phyloP scores from a whole-genome alignment of 2,888 invertebrate genomes.

The Coecobrya sp. region DNA sequence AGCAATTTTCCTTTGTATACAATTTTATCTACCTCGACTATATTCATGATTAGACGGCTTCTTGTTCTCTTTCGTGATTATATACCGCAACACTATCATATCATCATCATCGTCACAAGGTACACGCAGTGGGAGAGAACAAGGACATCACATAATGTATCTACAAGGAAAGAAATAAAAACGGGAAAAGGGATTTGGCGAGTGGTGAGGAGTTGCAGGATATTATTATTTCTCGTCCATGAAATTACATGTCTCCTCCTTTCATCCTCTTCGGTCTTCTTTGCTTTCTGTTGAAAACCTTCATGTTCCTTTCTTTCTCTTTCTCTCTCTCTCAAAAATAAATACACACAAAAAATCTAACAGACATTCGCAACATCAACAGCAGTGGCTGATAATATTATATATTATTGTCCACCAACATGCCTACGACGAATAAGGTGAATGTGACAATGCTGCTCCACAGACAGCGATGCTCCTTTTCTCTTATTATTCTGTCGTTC shows the following conservation, averaged over 20 bases:
- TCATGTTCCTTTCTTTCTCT: background rate
- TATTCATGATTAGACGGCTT: background rate
- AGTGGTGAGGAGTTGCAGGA: conserved; percentile 56
- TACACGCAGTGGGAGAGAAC: background rate
- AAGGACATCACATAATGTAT: background rate
- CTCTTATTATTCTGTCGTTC: conserved; percentile 5
- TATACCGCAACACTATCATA: background rate
- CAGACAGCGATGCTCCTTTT: background rate
- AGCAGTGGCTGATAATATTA: background rate
- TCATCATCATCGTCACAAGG: background rate
- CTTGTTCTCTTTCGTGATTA: background rate
- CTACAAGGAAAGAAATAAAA: conserved; percentile 32
- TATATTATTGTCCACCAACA: conserved; percentile 28
- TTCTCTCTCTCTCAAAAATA: conserved; percentile 1
- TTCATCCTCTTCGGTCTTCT: background rate
- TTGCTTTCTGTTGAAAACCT: background rate
- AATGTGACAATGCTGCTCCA: background rate
- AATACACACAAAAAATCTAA: background rate
- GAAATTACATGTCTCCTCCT: conserved; percentile 63
- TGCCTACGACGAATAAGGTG: conserved; percentile 38
- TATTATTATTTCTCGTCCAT: conserved; percentile 69
- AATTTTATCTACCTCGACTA: background rate
- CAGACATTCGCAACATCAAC: background rate
- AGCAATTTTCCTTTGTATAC: background rate
- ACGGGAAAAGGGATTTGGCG: background rate